phyloP scores from a whole-genome alignment of 2,888 invertebrate genomes.

The Tenodera sinensis region DNA sequence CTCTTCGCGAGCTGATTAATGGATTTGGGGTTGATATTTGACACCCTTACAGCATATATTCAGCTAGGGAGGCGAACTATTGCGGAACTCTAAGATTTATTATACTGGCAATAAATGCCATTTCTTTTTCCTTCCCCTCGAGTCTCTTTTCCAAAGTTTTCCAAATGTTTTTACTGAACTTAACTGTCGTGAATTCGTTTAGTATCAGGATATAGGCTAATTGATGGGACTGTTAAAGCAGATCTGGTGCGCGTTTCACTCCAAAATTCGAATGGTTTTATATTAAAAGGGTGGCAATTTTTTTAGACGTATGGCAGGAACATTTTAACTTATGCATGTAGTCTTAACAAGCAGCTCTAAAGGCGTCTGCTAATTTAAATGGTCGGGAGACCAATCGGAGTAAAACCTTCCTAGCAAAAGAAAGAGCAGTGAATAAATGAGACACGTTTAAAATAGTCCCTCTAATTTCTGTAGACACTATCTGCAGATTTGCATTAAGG shows the following conservation, averaged over 20 bases:
- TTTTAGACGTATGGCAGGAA: background rate
- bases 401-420: background rate
- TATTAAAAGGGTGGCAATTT: background rate
- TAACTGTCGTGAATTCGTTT: background rate
- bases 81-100: conserved; percentile 10
- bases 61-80: background rate
- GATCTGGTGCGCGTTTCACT: background rate
- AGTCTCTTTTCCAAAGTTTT: conserved; percentile 8
- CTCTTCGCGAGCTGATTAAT: conserved; percentile 22
- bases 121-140: background rate
- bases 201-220: background rate
- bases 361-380: background rate
- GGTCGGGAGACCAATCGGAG: no score
- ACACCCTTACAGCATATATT: conserved; percentile 19
- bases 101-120: conserved; percentile 13
- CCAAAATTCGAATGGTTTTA: background rate
- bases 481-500: no score
- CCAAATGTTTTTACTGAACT: background rate
- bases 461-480: background rate
- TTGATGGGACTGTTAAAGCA: background rate
- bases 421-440: background rate
- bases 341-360: background rate
- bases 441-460: background rate
- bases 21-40: conserved; percentile 24
- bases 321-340: background rate